Evolutionary conservation across 2,797 vertebrate species (phyloP).

Genomic region (Phylloscopus collybita): DNA sequence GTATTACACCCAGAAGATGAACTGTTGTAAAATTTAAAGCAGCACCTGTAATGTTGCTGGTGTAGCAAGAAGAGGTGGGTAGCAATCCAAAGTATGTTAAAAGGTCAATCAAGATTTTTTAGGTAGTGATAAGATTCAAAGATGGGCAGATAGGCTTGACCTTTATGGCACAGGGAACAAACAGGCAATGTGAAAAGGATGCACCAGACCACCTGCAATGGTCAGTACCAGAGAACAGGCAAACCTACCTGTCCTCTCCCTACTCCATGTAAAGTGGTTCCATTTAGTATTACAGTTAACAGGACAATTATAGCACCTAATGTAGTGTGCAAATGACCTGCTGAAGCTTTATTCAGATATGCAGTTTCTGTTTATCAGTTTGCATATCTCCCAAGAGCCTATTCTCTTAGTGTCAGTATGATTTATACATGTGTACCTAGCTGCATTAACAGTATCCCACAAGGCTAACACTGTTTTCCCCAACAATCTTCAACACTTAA

Average conservation of each 20-base stretch:
- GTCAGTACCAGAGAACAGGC: not conserved
- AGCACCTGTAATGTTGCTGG: not conserved
- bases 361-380: not conserved
- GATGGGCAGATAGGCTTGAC: not conserved
- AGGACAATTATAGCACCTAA: not conserved
- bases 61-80: not conserved
- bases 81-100: not conserved
- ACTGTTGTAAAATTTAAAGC: not conserved
- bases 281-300: not conserved
- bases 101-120: not conserved
- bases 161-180: not conserved
- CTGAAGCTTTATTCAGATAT: not conserved
- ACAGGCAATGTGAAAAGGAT: not conserved
- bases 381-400: not conserved
- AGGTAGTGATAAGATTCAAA: not conserved
- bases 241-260: not conserved
- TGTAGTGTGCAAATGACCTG: not conserved
- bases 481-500: not conserved
- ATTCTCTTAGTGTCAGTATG: constrained; percentile 3
- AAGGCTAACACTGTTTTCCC: not conserved
- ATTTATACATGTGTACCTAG: not conserved
- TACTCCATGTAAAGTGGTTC: not conserved
- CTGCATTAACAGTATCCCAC: not conserved
- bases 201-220: not conserved
- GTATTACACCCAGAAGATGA: not conserved